Evolutionary conservation across 2,888 invertebrate genomes (phyloP).

Genomic region (Argyra leucocephala): DNA sequence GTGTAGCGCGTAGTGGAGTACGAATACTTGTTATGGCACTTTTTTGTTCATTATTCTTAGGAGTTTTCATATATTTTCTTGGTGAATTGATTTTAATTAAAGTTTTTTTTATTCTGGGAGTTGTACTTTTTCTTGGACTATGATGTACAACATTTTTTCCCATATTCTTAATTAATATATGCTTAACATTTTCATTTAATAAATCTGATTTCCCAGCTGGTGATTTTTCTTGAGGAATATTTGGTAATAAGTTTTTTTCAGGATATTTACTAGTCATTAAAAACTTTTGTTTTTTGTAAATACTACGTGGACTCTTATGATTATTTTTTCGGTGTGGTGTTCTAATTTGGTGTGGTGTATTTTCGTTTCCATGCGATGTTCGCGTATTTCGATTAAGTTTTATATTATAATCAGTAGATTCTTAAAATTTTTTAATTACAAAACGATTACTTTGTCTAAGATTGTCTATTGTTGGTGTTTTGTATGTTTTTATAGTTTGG

Average conservation of each 20-base stretch:
- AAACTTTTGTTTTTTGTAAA: constrained; percentile 25
- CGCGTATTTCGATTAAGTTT: neutral
- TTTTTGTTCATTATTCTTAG: constrained; percentile 7
- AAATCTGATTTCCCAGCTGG: neutral
- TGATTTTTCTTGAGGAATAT: neutral
- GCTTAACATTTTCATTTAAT: neutral
- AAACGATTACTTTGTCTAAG: constrained; percentile 21
- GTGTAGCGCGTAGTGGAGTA: constrained; percentile 16
- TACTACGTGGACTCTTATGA: constrained; percentile 24
- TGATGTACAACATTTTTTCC: neutral
- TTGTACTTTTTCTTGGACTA: constrained; percentile 13
- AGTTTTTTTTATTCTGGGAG: constrained; percentile 15
- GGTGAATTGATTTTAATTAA: constrained; percentile 15
- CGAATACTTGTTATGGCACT: neutral
- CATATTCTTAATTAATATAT: neutral
- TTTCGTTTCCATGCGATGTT: constrained; percentile 12
- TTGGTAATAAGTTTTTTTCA: neutral
- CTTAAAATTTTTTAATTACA: constrained; percentile 16
- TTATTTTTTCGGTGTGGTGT: constrained; percentile 23
- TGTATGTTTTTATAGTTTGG: constrained; percentile 14
- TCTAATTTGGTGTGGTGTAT: constrained; percentile 17
- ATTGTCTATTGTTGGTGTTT: constrained; percentile 15
- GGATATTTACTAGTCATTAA: constrained; percentile 21
- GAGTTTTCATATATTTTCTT: constrained; percentile 15
- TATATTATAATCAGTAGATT: neutral